Evolutionary conservation across 1,140 invertebrate species (phyloP).

Genomic region (Sycobia sp.): DNA sequence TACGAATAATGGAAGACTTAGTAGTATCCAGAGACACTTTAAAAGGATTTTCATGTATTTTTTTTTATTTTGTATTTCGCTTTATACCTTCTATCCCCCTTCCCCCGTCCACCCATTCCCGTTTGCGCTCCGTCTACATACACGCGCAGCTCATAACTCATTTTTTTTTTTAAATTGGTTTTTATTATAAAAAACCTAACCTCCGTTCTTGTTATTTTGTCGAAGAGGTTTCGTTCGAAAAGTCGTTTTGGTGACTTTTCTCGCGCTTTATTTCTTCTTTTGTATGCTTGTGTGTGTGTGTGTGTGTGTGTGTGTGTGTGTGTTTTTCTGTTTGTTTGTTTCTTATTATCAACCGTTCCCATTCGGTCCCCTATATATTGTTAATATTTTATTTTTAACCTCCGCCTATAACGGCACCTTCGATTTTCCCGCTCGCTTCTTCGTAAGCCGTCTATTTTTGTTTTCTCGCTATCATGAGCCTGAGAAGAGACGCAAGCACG

Average conservation of each 20-base stretch:
- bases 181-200: too few relatives aligned
- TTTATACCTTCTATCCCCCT: not conserved
- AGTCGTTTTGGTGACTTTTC: slow-evolving; percentile 21
- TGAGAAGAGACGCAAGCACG: slow-evolving; percentile 24
- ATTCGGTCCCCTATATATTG: slow-evolving; percentile 35
- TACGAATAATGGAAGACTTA: slow-evolving; percentile 59
- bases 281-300: too few relatives aligned
- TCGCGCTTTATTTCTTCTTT: slow-evolving; percentile 7
- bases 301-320: too few relatives aligned
- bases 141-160: slow-evolving; percentile 39
- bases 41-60: slow-evolving; percentile 48
- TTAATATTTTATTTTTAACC: slow-evolving; percentile 1
- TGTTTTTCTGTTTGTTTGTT: too few relatives aligned
- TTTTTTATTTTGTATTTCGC: slow-evolving; percentile 22
- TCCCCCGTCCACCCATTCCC: too few relatives aligned
- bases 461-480: not conserved
- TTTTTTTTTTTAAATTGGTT: slow-evolving; percentile 18
- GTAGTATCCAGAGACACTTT: slow-evolving; percentile 54
- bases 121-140: too few relatives aligned
- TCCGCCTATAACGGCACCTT: too few relatives aligned
- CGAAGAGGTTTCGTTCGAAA: too few relatives aligned
- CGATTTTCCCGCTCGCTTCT: too few relatives aligned
- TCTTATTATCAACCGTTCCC: slow-evolving; percentile 38
- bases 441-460: too few relatives aligned
- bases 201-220: slow-evolving; percentile 31